Percentiles rank a stretch among this genome's conserved stretches.
phyloP scores from a whole-genome alignment of 2,113 vertebrate genomes.

The Sinocyclocheilus grahami region DNA sequence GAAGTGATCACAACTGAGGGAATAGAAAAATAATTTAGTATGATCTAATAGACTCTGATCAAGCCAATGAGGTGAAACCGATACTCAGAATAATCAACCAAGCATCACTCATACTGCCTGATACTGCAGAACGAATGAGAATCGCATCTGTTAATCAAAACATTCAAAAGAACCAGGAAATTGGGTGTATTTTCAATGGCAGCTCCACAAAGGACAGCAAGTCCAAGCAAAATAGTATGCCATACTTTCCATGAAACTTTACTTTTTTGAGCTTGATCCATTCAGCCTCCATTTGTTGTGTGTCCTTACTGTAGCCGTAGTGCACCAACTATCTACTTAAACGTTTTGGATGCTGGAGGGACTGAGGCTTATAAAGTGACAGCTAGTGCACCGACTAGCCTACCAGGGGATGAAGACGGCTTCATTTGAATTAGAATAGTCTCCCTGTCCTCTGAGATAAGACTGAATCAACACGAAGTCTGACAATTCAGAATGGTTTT shows the following conservation, averaged over 20 bases:
- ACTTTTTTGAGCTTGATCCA: slow-evolving; percentile 5
- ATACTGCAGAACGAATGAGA: background rate
- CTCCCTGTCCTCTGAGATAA: slow-evolving; percentile 49
- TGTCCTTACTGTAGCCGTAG: background rate
- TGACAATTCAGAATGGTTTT: slow-evolving; percentile 47
- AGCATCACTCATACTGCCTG: background rate
- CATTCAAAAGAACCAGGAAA: slow-evolving; percentile 13
- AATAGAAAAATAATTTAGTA: slow-evolving; percentile 18
- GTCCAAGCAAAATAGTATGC: slow-evolving; percentile 32
- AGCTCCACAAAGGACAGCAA: slow-evolving; percentile 22
- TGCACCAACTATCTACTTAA: background rate
- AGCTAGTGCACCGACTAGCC: slow-evolving; percentile 47
- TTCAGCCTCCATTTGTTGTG: slow-evolving; percentile 41
- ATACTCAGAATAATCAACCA: slow-evolving; percentile 13
- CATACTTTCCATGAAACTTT: slow-evolving; percentile 27
- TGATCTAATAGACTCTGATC: slow-evolving; percentile 39
- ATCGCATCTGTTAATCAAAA: slow-evolving; percentile 12
- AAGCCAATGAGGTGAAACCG: slow-evolving; percentile 10
- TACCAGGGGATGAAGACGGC: slow-evolving; percentile 45
- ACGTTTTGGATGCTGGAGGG: slow-evolving; percentile 7
- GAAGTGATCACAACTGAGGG: slow-evolving; percentile 29
- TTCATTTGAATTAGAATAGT: slow-evolving; percentile 58
- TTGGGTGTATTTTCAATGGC: slow-evolving; percentile 42
- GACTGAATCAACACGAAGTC: slow-evolving; percentile 52
- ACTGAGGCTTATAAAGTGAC: slow-evolving; percentile 28